Evolutionary conservation across 2,113 vertebrate species (phyloP).

Genomic region (Delphinapterus leucas): DNA sequence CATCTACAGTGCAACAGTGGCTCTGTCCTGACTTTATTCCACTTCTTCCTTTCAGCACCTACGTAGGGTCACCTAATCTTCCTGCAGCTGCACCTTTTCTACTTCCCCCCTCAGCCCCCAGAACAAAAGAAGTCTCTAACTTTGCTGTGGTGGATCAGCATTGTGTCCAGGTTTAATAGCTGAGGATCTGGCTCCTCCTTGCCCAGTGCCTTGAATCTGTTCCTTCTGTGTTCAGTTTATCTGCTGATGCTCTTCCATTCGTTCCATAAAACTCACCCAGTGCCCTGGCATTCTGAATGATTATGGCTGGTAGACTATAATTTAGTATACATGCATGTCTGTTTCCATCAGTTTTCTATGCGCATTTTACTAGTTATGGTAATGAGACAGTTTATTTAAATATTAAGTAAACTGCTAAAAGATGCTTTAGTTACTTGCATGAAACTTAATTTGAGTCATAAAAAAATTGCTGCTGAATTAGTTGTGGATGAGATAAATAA

Average conservation of each 20-base stretch:
- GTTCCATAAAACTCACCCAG: not conserved
- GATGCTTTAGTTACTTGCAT: not conserved
- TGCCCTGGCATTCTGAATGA: not conserved
- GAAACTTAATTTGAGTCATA: not conserved
- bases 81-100: not conserved
- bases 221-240: not conserved
- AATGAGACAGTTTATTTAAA: not conserved
- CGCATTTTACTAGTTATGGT: not conserved
- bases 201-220: not conserved
- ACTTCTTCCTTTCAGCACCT: not conserved
- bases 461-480: not conserved
- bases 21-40: not conserved
- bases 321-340: not conserved
- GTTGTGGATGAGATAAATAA: not conserved
- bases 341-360: not conserved
- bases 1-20: not conserved
- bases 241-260: not conserved
- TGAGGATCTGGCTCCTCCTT: not conserved
- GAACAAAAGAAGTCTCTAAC: not conserved
- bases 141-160: not conserved
- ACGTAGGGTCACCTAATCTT: not conserved
- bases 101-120: not conserved
- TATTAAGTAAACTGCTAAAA: not conserved
- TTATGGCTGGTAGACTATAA: not conserved
- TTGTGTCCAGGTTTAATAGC: accelerated